Percentiles rank a stretch among this genome's conserved stretches.
These are phyloP conservation scores for Drosophila cardini DNA, from an alignment of 1,140 invertebrate species.

Conservation along the genomic window DNA sequence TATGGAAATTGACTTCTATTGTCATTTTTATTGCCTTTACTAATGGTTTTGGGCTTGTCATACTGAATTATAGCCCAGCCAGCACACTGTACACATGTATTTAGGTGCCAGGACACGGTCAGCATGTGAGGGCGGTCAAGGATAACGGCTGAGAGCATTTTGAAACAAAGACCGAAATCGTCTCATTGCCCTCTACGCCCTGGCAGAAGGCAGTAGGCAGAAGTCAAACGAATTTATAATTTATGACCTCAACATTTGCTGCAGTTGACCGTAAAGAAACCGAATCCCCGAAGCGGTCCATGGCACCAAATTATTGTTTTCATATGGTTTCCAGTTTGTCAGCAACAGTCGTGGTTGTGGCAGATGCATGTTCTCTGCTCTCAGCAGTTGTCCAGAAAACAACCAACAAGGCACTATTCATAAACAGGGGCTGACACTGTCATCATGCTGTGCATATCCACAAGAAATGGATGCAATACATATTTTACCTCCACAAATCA, in stretches of 20 bases:
- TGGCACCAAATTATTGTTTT: conserved; percentile 73
- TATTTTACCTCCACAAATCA: conserved; percentile 62
- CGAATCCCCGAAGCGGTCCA: conserved; percentile 38
- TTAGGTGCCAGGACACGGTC: conserved; percentile 67
- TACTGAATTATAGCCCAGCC: conserved; percentile 71
- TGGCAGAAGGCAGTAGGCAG: conserved; percentile 55
- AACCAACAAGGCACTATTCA: background rate
- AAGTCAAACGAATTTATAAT: conserved; percentile 83
- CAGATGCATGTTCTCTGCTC: conserved; percentile 57
- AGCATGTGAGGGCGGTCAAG: conserved; percentile 74
- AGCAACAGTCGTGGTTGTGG: conserved; percentile 46
- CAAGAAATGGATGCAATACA: conserved; percentile 53
- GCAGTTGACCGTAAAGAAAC: conserved; percentile 73
- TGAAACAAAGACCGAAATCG: conserved; percentile 32
- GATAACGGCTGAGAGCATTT: conserved; percentile 62
- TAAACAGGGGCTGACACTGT: conserved; percentile 39
- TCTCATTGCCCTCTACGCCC: conserved; percentile 25
- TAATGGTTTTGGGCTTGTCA: conserved; percentile 81
- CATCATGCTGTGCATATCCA: conserved; percentile 33
- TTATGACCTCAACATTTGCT: conserved; percentile 73
- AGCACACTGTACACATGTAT: conserved; percentile 49
- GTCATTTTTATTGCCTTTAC: conserved; percentile 81
- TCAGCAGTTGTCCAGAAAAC: conserved; percentile 29
- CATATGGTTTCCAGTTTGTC: conserved; percentile 77
- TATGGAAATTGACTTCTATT: conserved; percentile 82